phyloP scores from a whole-genome alignment of 2,113 vertebrate species.

The Pachyramphus minor region DNA sequence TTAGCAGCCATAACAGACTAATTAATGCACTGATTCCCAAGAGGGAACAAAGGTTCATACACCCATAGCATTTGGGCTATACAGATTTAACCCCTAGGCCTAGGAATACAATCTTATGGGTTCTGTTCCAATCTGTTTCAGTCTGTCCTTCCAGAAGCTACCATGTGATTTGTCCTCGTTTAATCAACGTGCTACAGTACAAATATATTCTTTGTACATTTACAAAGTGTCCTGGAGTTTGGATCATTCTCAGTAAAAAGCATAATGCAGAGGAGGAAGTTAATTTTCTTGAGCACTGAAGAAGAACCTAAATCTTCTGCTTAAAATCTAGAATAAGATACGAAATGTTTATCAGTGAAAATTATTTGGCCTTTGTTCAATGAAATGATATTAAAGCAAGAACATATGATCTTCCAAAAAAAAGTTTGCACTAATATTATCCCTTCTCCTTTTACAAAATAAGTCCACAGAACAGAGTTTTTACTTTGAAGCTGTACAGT shows the following conservation, averaged over 20 bases:
- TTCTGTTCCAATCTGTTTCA: neutral
- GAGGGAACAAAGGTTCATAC: neutral
- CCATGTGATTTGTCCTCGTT: neutral
- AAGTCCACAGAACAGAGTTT: neutral
- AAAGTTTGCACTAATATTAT: neutral
- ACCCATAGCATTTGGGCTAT: neutral
- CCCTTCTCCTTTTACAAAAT: neutral
- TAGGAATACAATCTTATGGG: neutral
- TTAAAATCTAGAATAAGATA: neutral
- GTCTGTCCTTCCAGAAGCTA: neutral
- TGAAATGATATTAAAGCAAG: neutral
- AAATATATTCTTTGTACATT: neutral
- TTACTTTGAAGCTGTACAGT: neutral
- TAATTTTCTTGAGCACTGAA: neutral
- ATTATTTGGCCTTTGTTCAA: neutral
- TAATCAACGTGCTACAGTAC: neutral
- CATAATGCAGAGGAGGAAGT: neutral
- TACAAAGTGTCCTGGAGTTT: neutral
- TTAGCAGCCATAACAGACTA: neutral
- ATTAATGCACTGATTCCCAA: neutral
- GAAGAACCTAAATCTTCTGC: neutral
- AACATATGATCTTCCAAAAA: neutral
- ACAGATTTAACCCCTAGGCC: neutral
- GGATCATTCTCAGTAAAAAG: neutral
- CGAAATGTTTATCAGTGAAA: neutral